Evolutionary conservation across 2,113 vertebrate genomes (phyloP).

Genomic region (Brienomyrus longianalis): DNA sequence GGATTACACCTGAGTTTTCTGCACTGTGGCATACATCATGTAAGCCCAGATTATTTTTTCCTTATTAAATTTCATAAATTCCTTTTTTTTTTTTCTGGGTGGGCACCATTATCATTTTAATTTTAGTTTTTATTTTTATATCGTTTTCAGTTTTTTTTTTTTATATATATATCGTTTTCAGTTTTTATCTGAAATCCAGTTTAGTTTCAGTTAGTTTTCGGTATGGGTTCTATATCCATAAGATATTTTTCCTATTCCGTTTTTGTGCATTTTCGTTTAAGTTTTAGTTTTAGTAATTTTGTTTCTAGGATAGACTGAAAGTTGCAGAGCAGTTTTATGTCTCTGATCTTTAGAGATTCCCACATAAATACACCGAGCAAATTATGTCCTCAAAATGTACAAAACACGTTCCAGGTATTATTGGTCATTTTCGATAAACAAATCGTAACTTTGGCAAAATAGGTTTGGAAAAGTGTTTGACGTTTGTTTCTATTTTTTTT

Average conservation of each 20-base stretch:
- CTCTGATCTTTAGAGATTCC: not conserved
- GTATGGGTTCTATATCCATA: not conserved
- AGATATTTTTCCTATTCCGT: not conserved
- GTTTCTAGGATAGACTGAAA: not conserved
- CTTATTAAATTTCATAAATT: not conserved
- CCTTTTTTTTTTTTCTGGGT: not conserved
- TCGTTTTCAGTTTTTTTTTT: not conserved
- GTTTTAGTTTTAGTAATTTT: not conserved
- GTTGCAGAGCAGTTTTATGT: not conserved
- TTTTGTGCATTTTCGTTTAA: not conserved
- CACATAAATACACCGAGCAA: not conserved
- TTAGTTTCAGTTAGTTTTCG: not conserved
- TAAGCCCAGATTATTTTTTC: not conserved
- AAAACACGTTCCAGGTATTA: not conserved
- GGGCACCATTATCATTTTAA: not conserved
- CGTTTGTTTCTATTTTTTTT: not conserved
- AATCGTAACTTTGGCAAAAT: not conserved
- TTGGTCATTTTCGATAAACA: not conserved
- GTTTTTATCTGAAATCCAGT: not conserved
- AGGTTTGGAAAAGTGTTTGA: not conserved
- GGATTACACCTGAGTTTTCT: not conserved
- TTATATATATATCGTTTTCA: too few relatives aligned
- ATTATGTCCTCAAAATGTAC: not conserved
- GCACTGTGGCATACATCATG: not conserved
- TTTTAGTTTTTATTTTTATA: not conserved